These are phyloP conservation scores for Erebia ligea DNA, from an alignment of 2,888 invertebrate species.

Conservation along the genomic window DNA sequence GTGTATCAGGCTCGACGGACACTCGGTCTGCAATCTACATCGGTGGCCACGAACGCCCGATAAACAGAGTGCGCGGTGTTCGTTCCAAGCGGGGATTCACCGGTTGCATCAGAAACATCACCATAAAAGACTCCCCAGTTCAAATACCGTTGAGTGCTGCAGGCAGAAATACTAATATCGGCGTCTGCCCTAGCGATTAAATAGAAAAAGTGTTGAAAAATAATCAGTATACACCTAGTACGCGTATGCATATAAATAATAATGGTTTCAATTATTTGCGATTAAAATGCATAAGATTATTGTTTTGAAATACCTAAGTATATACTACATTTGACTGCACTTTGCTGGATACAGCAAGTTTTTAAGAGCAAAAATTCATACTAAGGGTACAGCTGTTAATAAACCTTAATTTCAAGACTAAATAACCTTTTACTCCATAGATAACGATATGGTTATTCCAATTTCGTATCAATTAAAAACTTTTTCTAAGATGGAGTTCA, in stretches of 20 bases:
- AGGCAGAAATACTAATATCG: constrained; percentile 88
- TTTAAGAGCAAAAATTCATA: too few species aligned
- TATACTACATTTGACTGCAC: too few species aligned
- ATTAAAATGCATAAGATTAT: too few species aligned
- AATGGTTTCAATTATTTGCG: not conserved
- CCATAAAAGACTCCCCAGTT: constrained; percentile 73
- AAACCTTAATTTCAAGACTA: too few species aligned
- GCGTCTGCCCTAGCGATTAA: constrained; percentile 91
- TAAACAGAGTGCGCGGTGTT: constrained; percentile 84
- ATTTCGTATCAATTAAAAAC: too few species aligned
- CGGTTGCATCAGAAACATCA: constrained; percentile 90
- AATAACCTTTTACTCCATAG: too few species aligned
- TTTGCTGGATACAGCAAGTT: too few species aligned
- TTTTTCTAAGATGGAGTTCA: too few species aligned
- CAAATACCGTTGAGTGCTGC: constrained; percentile 76
- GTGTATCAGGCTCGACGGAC: constrained; percentile 87
- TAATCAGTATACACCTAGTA: not conserved
- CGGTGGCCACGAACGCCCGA: constrained; percentile 88
- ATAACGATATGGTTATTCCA: too few species aligned
- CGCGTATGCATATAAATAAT: not conserved
- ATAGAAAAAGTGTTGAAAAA: not conserved
- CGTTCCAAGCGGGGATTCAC: constrained; percentile 88
- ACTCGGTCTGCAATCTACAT: constrained; percentile 94
- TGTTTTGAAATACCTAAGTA: too few species aligned
- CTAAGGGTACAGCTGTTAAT: too few species aligned